These are phyloP conservation scores for Aphaenogaster ashmeadi DNA, from an alignment of 1,140 invertebrate species.

Conservation along the genomic window DNA sequence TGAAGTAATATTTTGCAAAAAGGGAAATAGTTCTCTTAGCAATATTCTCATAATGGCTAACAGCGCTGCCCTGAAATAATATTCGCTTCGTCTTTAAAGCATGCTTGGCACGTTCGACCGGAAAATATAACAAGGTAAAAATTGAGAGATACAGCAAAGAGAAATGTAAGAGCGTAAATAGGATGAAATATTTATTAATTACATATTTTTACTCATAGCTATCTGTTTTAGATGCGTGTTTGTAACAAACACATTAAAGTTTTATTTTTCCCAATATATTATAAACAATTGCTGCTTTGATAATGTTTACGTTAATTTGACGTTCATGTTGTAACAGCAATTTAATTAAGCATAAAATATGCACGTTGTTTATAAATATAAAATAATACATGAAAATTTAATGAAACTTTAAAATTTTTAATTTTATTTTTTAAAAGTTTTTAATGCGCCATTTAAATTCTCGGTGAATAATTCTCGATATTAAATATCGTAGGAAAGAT, in stretches of 20 bases:
- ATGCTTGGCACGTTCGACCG: background rate
- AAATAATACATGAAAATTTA: constrained; percentile 1
- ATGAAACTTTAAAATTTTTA: background rate
- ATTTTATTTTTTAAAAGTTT: background rate
- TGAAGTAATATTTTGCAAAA: constrained; percentile 47
- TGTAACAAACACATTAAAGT: background rate
- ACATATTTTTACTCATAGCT: constrained; percentile 1
- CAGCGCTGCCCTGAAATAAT: constrained; percentile 32
- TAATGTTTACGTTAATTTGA: background rate
- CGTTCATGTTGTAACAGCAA: background rate
- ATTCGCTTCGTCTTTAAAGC: constrained; percentile 42
- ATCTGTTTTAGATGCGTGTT: background rate
- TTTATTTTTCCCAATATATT: background rate
- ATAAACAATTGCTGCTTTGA: background rate
- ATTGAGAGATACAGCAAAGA: background rate
- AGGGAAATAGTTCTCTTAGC: background rate
- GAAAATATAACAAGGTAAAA: constrained; percentile 30
- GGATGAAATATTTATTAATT: constrained; percentile 23
- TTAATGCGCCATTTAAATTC: constrained; percentile 32
- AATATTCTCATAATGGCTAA: constrained; percentile 55
- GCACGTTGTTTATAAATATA: background rate
- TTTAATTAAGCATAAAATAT: background rate
- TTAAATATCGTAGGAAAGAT: constrained; percentile 52
- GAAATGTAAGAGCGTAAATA: background rate
- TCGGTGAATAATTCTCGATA: constrained; percentile 18